Conservation (phyloP, 2,888 invertebrate species). For the Formica aserva region DNA sequence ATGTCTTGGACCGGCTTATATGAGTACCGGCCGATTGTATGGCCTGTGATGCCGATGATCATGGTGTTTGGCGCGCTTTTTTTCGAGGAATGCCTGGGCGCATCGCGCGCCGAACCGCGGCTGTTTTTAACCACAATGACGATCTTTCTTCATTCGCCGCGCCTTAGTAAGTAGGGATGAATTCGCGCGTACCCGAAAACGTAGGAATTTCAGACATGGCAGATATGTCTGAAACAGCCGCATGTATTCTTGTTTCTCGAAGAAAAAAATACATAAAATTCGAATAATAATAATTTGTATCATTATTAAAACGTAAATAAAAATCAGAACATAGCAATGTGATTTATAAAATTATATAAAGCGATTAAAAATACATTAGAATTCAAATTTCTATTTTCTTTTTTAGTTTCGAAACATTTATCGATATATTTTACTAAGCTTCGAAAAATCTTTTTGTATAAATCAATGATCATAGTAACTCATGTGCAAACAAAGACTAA, state of each 20-base stretch:
- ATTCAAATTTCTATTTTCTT: not conserved
- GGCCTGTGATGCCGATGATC: conserved; percentile 51
- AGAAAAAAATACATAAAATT: not conserved
- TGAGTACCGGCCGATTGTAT: conserved; percentile 74
- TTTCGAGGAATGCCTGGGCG: conserved; percentile 40
- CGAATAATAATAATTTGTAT: not conserved
- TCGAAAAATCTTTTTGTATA: not conserved
- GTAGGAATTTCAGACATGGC: not conserved
- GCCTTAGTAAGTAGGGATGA: not conserved
- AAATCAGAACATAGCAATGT: not conserved
- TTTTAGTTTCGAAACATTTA: not conserved
- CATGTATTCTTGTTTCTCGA: not conserved
- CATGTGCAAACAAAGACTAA: not conserved
- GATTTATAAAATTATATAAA: not conserved
- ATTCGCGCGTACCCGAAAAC: not conserved
- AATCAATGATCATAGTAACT: not conserved
- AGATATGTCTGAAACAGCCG: not conserved
- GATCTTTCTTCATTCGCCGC: not conserved
- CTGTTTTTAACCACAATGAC: conserved; percentile 22
- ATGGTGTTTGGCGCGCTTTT: conserved; percentile 53
- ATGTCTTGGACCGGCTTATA: conserved; percentile 74
- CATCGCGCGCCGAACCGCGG: not conserved
- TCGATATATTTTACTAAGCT: not conserved
- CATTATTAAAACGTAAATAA: not conserved
- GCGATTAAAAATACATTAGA: conserved; percentile 14